Evolutionary conservation across 1,140 invertebrate species (phyloP), one percentile per base, ranked within the genome.

Genomic region (Heliconius congener): DNA sequence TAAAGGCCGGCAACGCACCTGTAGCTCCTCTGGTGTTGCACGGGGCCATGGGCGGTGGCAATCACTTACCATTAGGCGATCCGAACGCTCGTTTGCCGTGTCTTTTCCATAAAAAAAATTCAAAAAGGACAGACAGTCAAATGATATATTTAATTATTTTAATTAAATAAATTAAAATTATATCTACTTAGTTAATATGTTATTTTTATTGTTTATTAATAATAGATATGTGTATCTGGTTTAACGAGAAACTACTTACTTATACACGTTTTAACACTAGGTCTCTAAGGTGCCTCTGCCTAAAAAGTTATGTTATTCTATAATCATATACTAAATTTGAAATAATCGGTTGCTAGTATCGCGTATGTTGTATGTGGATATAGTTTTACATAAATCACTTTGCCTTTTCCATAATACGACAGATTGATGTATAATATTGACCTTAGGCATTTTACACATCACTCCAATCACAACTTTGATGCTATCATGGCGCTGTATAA

Each of bases 391-490:
- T 84, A 82, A 84, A 83, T 85, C 73, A 78, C 70, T 71, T 77
- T 77, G 60, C 77, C 55, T 71, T 83, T 84, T 82, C 74, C 78
- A 80, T 50, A 72, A 60, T 83, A 78, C 75, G 79, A 57, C 75
- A 73, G 79, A 52, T 77, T 71, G 76, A 57, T 78, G 87, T 78
- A 88, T 89, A 89, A 82, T 85, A 80, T 90, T 90, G 86, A 88
- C 88, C 88, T 86, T 82, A 73, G 74, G 60, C 78, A 11, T 46
- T 39, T 79, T 78, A 73, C 46, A 23, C 30, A 76, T 73, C 57
- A n/a, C 52, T 71, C 2, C 60, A 39, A 2, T 71, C 39, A 71
- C 34, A 5, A 19, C n/a, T 71, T 39, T 71, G 55, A 57, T 3
- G 8, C n/a, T 52, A 6, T 52, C 1, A 16, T 8, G 5, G 0